Evolutionary conservation across 2,797 vertebrate species (phyloP).

Genomic region (Neopelma chrysocephalum): DNA sequence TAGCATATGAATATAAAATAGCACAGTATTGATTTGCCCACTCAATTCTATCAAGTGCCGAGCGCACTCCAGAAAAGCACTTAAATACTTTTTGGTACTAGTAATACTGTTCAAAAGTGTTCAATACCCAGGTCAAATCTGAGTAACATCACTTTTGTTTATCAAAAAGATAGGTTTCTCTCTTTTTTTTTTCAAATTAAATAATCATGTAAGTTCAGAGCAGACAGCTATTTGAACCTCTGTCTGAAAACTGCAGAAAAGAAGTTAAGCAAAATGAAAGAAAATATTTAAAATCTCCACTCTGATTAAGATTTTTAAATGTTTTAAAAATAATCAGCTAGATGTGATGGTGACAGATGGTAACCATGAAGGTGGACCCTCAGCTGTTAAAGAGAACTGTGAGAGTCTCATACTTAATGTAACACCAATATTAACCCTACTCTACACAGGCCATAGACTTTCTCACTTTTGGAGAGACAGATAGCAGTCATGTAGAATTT

Average conservation of each 20-base stretch:
- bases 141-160: background rate
- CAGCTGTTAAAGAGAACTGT: background rate
- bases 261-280: background rate
- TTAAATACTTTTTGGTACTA: background rate
- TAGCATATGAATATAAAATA: background rate
- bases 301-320: background rate
- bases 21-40: conserved; percentile 1
- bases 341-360: rapidly evolving
- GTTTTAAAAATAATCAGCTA: background rate
- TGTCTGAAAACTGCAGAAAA: background rate
- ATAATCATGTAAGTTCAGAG: background rate
- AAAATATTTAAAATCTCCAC: background rate
- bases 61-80: conserved; percentile 48
- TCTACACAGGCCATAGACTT: background rate
- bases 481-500: background rate
- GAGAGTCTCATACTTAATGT: background rate
- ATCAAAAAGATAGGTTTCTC: background rate
- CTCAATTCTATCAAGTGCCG: background rate
- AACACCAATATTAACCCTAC: background rate
- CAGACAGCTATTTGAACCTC: background rate
- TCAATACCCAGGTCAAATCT: background rate
- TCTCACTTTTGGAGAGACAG: background rate
- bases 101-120: background rate
- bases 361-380: too few relatives aligned
- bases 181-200: background rate